phyloP scores from a whole-genome alignment of 2,113 vertebrate genomes.

The Baryphthengus martii region DNA sequence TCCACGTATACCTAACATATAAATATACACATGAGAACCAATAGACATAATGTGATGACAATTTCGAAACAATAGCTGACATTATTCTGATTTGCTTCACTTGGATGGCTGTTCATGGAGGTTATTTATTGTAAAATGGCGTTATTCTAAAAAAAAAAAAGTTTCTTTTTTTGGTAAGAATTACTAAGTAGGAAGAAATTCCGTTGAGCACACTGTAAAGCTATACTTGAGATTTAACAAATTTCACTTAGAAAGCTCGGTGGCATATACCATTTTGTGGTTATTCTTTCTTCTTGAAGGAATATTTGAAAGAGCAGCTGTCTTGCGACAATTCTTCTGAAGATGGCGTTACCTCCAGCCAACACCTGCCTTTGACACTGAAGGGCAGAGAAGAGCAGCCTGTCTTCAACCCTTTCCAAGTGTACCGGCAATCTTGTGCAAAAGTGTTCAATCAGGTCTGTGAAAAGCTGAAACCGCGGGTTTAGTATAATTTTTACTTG shows the following conservation, averaged over 20 bases:
- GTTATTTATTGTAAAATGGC: neutral
- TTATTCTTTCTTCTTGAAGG: constrained; percentile 69
- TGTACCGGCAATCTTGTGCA: constrained; percentile 77
- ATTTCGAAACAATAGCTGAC: neutral
- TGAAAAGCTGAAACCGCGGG: constrained; percentile 10
- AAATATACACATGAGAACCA: neutral
- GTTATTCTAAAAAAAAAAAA: neutral
- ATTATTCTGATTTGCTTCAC: neutral
- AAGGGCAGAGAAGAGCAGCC: constrained; percentile 15
- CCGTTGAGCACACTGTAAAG: neutral
- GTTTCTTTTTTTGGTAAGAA: neutral
- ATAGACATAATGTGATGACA: neutral
- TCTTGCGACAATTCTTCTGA: constrained; percentile 54
- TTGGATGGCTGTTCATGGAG: neutral
- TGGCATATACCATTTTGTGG: neutral
- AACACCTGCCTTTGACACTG: constrained; percentile 62
- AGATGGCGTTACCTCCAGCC: neutral
- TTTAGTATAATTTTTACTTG: neutral
- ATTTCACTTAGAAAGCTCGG: neutral
- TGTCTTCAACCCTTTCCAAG: constrained; percentile 83
- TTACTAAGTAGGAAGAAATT: neutral
- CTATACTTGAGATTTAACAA: neutral
- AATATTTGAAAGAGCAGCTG: constrained; percentile 81
- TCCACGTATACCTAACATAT: neutral
- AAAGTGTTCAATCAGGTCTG: constrained; percentile 86